Evolutionary conservation across 64 coral and sea anemone species (phyloP).

Genomic region (Montipora foliosa): DNA sequence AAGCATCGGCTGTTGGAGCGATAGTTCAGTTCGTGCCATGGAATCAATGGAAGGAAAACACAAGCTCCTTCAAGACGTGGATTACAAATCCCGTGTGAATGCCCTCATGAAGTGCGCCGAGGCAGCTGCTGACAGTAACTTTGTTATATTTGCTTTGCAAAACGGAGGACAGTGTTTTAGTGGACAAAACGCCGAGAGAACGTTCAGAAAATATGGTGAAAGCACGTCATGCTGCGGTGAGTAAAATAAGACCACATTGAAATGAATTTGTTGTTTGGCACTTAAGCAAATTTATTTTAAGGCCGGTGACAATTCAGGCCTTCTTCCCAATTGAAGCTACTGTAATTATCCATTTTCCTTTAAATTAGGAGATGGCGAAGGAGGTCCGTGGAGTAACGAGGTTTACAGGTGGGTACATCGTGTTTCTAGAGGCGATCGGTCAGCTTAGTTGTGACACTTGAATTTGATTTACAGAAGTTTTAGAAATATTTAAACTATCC

Average conservation of each 20-base stretch:
- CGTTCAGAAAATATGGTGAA: constrained; percentile 64
- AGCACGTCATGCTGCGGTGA: constrained; percentile 56
- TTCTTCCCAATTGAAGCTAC: too few species aligned
- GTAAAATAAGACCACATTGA: background rate
- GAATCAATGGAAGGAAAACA: constrained; percentile 68
- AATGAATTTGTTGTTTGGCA: too few species aligned
- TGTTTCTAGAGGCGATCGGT: too few species aligned
- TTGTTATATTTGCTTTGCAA: constrained; percentile 61
- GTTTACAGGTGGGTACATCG: constrained; percentile 53
- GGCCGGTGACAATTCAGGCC: too few species aligned
- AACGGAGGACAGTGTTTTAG: constrained; percentile 80
- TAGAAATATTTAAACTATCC: too few species aligned
- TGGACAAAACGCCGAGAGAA: constrained; percentile 44
- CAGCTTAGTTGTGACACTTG: too few species aligned
- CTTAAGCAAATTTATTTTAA: too few species aligned
- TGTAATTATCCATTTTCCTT: too few species aligned
- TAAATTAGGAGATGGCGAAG: constrained; percentile 66
- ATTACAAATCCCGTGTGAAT: constrained; percentile 70
- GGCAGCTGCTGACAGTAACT: constrained; percentile 34
- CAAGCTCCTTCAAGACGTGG: constrained; percentile 45
- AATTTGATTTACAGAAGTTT: too few species aligned
- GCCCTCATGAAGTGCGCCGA: constrained; percentile 76
- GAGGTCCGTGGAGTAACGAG: constrained; percentile 74
- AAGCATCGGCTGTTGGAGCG: constrained; percentile 77
- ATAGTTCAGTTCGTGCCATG: constrained; percentile 51